Base-by-base conservation (phyloP, 2,113 vertebrate genomes). In the Pedionomus torquatus region DNA sequence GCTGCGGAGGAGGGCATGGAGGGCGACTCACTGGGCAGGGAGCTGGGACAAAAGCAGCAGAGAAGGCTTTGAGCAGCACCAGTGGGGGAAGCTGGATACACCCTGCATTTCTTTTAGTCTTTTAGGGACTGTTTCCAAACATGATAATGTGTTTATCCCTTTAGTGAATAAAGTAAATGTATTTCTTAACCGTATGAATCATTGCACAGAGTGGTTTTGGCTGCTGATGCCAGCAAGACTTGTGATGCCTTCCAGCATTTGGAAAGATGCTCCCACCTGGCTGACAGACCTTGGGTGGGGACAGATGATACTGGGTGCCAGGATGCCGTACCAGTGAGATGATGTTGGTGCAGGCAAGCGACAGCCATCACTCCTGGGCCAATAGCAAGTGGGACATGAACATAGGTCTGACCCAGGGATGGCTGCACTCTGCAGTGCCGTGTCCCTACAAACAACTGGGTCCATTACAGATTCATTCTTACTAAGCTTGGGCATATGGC, bases 1-100 rank as follows among this genome's bases (percentile, higher is more conserved):
- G 33, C 49, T 57, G 0, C 0, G 4, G n/a, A 44, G 33, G 10
- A 48, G 25, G 24, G 1, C 4, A 0, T 1, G 12, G 35, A 25
- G 8, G 6, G 1, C 12, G 52, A n/a, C 5, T 57, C n/a, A 2
- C 30, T 0, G 25, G 20, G 39, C 19, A 7, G 41, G 31, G 11
- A 17, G 4, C 44, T 23, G 31, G 65, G 52, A 9, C n/a, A 77
- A 44, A 28, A 52, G 17, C 19, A 39, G 61, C 46, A 71, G 8
- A 75, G 26, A 4, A 26, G 5, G 35, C 66, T 57, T 68, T 1
- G 0, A 8, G 31, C 57, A 69, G 20, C 65, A 11, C 13, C 24
- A 35, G 17, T 15, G 20, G 31, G 23, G 52, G 23, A 79, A 75
- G 41, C 1, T 58, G 76, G 48, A 35, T 9, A 65, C 39, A 24